Percentiles rank a stretch among this genome's conserved stretches.
These are phyloP conservation scores for Pteruthius melanotis DNA, from an alignment of 2,113 vertebrate genomes.

Conservation along the genomic window DNA sequence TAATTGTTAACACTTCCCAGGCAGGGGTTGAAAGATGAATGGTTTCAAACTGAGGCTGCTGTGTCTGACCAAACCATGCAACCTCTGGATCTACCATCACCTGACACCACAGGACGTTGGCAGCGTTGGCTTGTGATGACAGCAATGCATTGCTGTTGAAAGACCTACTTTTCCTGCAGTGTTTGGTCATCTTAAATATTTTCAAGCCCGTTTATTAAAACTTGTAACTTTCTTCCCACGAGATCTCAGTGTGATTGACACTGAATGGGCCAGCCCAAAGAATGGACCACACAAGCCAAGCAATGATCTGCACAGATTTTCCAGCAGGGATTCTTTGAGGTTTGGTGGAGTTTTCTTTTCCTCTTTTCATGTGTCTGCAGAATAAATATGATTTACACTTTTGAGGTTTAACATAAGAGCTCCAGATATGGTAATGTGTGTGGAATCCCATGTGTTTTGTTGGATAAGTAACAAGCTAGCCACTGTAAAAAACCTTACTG, in stretches of 20 bases:
- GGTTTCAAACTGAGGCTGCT: background rate
- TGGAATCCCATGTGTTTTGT: background rate
- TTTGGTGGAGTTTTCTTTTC: background rate
- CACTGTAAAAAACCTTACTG: background rate
- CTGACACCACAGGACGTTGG: background rate
- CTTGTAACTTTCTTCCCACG: background rate
- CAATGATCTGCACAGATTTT: background rate
- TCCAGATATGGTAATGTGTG: background rate
- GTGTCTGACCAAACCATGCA: background rate
- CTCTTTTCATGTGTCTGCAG: background rate
- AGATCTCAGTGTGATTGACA: background rate
- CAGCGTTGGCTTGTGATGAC: background rate
- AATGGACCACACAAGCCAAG: background rate
- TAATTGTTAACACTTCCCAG: background rate
- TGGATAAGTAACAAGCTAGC: background rate
- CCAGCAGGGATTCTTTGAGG: background rate
- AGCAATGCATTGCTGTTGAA: background rate
- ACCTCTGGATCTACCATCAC: background rate
- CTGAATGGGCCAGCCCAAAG: background rate
- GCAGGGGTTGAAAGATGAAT: background rate
- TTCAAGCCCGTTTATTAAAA: background rate
- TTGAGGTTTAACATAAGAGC: background rate
- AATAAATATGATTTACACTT: background rate
- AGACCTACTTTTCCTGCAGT: background rate
- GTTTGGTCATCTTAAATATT: background rate